A percentile compares a stretch with the other conserved stretches of the same genome.
phyloP scores from a whole-genome alignment of 2,797 vertebrate species.

The Paedocypris micromegethes region DNA sequence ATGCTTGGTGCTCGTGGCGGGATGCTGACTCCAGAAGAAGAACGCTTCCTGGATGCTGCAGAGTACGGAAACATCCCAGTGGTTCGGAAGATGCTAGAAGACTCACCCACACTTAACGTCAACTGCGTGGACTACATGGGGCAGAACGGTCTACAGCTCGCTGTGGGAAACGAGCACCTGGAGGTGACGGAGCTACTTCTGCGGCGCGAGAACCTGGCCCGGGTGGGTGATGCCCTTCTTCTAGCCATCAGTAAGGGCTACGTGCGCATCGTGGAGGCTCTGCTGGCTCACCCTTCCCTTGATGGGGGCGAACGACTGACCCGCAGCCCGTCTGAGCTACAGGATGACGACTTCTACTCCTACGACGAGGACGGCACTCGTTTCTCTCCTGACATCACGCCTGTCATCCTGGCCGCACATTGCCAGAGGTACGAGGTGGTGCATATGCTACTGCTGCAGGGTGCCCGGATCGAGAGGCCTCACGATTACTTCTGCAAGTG shows the following conservation, averaged over 20 bases:
- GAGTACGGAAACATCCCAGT: conserved; percentile 87
- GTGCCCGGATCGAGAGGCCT: conserved; percentile 79
- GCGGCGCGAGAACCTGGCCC: conserved; percentile 79
- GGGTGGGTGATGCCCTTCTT: conserved; percentile 82
- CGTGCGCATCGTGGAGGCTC: conserved; percentile 82
- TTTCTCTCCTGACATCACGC: conserved; percentile 84
- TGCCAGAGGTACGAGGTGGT: conserved; percentile 87
- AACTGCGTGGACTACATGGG: conserved; percentile 89
- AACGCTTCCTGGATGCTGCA: conserved; percentile 79
- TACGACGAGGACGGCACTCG: conserved; percentile 86
- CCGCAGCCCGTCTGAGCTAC: conserved; percentile 78
- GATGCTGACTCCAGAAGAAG: conserved; percentile 77
- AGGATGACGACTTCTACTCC: conserved; percentile 84
- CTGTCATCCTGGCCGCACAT: conserved; percentile 82
- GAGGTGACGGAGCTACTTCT: conserved; percentile 83
- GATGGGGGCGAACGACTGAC: conserved; percentile 73
- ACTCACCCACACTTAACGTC: conserved; percentile 76
- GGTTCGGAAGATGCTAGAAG: conserved; percentile 84
- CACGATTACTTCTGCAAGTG: conserved; percentile 88
- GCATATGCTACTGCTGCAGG: conserved; percentile 80
- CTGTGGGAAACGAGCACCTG: conserved; percentile 84
- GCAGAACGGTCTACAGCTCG: conserved; percentile 82
- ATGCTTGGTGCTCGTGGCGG: conserved; percentile 79
- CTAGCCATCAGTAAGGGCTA: conserved; percentile 87
- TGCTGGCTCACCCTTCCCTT: conserved; percentile 80